Percentiles rank a stretch among this genome's conserved stretches.
Evolutionary conservation across 2,888 invertebrate species (phyloP).

Genomic region (Pyrocoelia pectoralis): DNA sequence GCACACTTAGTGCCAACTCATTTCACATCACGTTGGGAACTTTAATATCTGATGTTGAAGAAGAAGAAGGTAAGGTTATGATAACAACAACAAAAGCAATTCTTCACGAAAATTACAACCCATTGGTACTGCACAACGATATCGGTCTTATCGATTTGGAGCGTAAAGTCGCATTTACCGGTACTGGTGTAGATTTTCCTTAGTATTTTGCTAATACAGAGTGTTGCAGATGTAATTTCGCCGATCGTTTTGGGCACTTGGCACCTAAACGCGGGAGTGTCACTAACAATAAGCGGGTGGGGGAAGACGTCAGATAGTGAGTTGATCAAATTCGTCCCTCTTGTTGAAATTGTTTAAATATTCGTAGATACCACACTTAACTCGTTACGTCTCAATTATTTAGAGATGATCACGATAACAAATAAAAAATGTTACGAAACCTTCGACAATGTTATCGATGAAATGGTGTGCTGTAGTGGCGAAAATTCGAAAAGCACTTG

Average conservation of each 20-base stretch:
- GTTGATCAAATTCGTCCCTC: conserved; percentile 1
- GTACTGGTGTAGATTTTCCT: not conserved
- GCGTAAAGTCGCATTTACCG: not conserved
- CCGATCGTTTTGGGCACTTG: not conserved
- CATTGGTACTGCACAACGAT: not conserved
- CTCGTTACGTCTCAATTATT: conserved; percentile 39
- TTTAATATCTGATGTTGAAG: not conserved
- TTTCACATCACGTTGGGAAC: not conserved
- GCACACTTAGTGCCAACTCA: not conserved
- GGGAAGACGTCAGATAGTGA: conserved; percentile 41
- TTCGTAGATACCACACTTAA: conserved; percentile 14
- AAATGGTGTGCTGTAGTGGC: conserved; percentile 44
- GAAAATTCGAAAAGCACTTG: conserved; percentile 45
- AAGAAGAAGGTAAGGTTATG: not conserved
- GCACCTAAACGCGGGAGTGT: not conserved
- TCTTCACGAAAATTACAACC: not conserved
- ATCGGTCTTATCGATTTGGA: not conserved
- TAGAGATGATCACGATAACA: conserved; percentile 42
- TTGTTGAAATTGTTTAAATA: not conserved
- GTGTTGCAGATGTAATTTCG: not conserved
- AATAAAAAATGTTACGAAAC: conserved; percentile 42
- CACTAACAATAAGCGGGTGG: conserved; percentile 40
- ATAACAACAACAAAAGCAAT: not conserved
- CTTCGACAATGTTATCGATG: conserved; percentile 35
- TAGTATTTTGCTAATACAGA: not conserved